A percentile compares a stretch with the other conserved stretches of the same genome.
These are phyloP conservation scores for Drosophila funebris DNA, from an alignment of 1,140 invertebrate genomes.

Conservation along the genomic window DNA sequence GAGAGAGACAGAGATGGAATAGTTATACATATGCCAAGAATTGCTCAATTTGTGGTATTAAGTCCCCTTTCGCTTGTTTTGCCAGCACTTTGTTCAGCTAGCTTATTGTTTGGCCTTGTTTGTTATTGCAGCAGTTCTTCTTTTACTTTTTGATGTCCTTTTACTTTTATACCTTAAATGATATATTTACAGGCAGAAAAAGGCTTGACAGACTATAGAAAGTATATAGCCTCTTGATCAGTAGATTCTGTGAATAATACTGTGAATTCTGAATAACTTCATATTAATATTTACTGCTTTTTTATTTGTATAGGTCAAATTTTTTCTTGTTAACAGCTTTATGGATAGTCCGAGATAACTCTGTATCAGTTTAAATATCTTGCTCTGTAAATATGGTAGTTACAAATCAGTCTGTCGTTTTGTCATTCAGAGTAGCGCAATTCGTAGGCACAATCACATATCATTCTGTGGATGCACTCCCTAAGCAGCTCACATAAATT, in stretches of 20 bases:
- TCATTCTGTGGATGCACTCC: slow-evolving; percentile 28
- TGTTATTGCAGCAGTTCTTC: slow-evolving; percentile 47
- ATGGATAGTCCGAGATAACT: too few species aligned
- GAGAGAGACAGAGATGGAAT: slow-evolving; percentile 13
- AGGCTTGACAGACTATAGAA: slow-evolving; percentile 15
- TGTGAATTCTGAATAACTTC: too few species aligned
- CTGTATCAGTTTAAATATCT: too few species aligned
- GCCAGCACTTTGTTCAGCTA: background rate
- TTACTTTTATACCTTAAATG: too few species aligned
- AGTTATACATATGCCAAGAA: slow-evolving; percentile 51
- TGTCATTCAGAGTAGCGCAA: background rate
- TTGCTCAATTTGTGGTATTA: slow-evolving; percentile 80
- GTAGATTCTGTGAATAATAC: too few species aligned
- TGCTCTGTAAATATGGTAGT: too few species aligned
- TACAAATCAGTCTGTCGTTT: too few species aligned
- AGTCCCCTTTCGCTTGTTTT: slow-evolving; percentile 47
- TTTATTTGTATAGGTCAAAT: too few species aligned
- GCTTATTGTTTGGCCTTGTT: slow-evolving; percentile 46
- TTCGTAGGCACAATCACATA: slow-evolving; percentile 30
- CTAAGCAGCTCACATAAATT: slow-evolving; percentile 77
- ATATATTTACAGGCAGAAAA: too few species aligned
- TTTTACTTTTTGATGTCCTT: slow-evolving; percentile 31
- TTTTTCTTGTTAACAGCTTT: too few species aligned
- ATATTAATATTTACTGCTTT: too few species aligned
- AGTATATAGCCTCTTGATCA: too few species aligned